These are phyloP conservation scores for Marisa cornuarietis DNA, from an alignment of 1,140 invertebrate species.

Conservation along the genomic window DNA sequence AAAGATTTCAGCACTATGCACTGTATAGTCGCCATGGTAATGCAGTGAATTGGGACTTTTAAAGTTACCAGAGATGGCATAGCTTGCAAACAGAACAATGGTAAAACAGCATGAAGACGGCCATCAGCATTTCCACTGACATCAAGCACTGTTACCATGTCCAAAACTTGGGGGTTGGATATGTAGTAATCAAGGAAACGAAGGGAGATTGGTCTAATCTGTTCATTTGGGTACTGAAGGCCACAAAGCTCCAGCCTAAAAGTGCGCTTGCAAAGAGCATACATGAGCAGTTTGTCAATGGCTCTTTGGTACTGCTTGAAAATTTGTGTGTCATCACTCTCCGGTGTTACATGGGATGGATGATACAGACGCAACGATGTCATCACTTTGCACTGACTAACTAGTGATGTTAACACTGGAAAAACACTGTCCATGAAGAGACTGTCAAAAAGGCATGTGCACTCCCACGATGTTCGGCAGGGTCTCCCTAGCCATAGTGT, in stretches of 20 bases:
- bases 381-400: constrained; percentile 7
- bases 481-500: constrained; percentile 16
- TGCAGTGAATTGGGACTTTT: constrained; percentile 16
- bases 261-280: not conserved
- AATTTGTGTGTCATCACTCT: constrained; percentile 14
- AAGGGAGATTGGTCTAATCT: constrained; percentile 19
- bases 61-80: constrained; percentile 9
- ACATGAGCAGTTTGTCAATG: constrained; percentile 14
- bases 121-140: constrained; percentile 8
- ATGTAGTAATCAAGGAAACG: constrained; percentile 20
- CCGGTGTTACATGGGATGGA: constrained; percentile 12
- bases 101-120: not conserved
- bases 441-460: constrained; percentile 14
- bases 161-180: constrained; percentile 12
- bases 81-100: constrained; percentile 1
- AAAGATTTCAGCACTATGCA: not conserved
- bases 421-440: not conserved
- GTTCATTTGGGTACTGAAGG: constrained; percentile 13
- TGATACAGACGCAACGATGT: constrained; percentile 16
- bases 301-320: constrained; percentile 23
- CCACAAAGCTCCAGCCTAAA: constrained; percentile 20
- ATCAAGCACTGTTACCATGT: constrained; percentile 14
- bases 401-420: constrained; percentile 7
- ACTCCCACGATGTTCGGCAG: constrained; percentile 10
- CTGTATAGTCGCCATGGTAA: constrained; percentile 12